Evolutionary conservation across 2,113 vertebrate species (phyloP).

Genomic region (Paedocypris sp.): DNA sequence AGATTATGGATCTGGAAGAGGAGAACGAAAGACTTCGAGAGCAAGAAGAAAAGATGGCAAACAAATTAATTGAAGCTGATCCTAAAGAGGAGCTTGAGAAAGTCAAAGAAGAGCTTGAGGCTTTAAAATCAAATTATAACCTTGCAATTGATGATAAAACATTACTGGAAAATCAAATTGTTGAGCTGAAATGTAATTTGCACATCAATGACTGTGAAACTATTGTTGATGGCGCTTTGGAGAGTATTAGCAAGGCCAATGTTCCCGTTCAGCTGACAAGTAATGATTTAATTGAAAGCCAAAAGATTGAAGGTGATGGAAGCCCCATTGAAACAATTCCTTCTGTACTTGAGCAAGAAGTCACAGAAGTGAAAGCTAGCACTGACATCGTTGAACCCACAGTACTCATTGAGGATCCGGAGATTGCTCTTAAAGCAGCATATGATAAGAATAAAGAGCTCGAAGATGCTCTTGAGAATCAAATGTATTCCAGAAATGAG

Average conservation of each 20-base stretch:
- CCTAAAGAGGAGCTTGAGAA: constrained; percentile 45
- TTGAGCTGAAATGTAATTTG: constrained; percentile 51
- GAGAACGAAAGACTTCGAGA: constrained; percentile 78
- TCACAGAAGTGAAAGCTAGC: constrained; percentile 21
- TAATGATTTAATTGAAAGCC: constrained; percentile 13
- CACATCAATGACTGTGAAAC: constrained; percentile 37
- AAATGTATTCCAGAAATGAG: constrained; percentile 42
- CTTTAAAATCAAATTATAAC: constrained; percentile 45
- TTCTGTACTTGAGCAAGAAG: constrained; percentile 12
- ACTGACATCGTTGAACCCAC: constrained; percentile 25
- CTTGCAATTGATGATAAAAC: constrained; percentile 40
- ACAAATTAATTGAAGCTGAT: constrained; percentile 32
- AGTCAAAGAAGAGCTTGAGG: constrained; percentile 40
- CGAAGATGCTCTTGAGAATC: constrained; percentile 42
- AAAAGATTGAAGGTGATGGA: constrained; percentile 23
- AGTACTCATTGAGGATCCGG: constrained; percentile 37
- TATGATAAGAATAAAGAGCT: constrained; percentile 42
- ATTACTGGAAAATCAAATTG: constrained; percentile 43
- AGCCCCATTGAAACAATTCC: background rate
- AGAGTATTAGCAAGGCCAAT: constrained; percentile 36
- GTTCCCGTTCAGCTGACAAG: constrained; percentile 34
- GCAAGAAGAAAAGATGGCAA: constrained; percentile 39
- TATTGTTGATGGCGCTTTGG: background rate
- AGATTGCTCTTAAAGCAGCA: constrained; percentile 39
- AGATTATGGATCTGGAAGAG: constrained; percentile 88